Conservation (phyloP, 2,113 vertebrate genomes). For the Laticauda laticaudata region DNA sequence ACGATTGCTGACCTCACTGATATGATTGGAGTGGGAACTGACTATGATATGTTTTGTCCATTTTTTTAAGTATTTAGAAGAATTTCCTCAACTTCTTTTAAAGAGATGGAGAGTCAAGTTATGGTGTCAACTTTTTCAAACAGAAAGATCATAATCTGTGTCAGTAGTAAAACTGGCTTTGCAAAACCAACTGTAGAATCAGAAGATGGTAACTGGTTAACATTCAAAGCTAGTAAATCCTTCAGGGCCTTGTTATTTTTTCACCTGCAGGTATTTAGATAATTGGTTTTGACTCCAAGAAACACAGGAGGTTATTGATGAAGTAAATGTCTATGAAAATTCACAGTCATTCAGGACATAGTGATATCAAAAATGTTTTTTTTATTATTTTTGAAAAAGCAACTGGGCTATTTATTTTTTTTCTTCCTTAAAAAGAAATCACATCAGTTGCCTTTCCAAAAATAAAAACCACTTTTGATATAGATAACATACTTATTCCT, state of each 20-base stretch:
- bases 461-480: background rate
- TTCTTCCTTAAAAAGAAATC: no score
- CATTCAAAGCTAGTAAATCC: background rate
- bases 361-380: no score
- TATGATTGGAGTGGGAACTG: no score
- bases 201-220: background rate
- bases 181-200: background rate
- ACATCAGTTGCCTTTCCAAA: no score
- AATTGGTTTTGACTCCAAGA: background rate
- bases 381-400: no score
- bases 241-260: background rate
- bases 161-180: background rate
- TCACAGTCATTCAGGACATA: no score
- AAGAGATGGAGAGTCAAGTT: background rate
- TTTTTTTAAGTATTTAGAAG: background rate
- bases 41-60: no score
- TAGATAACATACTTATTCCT: background rate
- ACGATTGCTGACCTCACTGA: no score
- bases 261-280: background rate
- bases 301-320: background rate
- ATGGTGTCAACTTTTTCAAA: background rate
- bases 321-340: no score
- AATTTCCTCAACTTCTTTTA: background rate
- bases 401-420: no score
- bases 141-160: background rate